phyloP scores from a whole-genome alignment of 1,140 invertebrate species.

The Sitodiplosis mosellana region DNA sequence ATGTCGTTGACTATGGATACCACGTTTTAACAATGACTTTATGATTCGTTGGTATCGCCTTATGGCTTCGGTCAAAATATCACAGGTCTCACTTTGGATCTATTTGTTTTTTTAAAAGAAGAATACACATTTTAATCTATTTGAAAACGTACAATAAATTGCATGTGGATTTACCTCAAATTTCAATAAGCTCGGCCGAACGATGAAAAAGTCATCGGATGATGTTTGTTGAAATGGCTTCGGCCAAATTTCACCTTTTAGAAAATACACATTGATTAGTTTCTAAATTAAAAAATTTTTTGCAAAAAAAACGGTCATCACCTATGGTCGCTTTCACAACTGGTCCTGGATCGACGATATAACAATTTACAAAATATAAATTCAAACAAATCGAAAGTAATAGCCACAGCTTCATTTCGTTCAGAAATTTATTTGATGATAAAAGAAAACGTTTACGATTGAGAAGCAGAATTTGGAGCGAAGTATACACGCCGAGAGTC shows the following conservation, averaged over 20 bases:
- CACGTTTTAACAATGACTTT: background rate
- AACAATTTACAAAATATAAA: background rate
- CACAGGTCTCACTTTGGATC: slow-evolving; percentile 13
- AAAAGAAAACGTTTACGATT: background rate
- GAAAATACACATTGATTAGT: background rate
- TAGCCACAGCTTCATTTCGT: background rate
- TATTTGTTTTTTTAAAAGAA: slow-evolving; percentile 1
- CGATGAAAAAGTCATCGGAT: slow-evolving; percentile 1
- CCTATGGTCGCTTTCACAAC: slow-evolving; percentile 3
- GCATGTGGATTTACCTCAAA: slow-evolving; percentile 3
- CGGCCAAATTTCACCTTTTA: slow-evolving; percentile 9
- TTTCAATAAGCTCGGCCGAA: slow-evolving; percentile 7
- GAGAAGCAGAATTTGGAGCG: background rate
- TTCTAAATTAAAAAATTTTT: background rate
- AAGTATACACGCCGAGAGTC: background rate
- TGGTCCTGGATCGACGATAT: slow-evolving; percentile 3
- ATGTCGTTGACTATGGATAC: background rate
- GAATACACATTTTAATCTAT: background rate
- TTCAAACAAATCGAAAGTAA: background rate
- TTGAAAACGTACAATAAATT: background rate
- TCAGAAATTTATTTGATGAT: background rate
- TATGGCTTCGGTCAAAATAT: slow-evolving; percentile 18
- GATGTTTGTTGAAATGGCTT: slow-evolving; percentile 5
- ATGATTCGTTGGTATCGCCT: slow-evolving; percentile 16
- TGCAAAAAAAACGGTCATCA: background rate